Evolutionary conservation across 2,797 vertebrate genomes (phyloP), one percentile per base, ranked within the genome.

Genomic region (Platalea minor): DNA sequence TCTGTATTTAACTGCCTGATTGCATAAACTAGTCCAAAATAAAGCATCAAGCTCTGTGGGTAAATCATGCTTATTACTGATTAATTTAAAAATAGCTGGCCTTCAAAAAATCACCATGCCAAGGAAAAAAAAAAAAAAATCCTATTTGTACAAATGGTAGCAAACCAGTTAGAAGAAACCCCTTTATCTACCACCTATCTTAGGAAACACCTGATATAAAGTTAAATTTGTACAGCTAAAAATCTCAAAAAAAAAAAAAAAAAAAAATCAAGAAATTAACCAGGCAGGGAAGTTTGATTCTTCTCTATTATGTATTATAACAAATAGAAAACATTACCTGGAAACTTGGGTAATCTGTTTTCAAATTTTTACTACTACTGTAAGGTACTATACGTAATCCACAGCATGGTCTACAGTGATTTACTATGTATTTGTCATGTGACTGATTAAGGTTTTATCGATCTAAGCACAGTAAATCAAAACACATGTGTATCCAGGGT

Each of bases 401-500:
- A 45, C 18, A 29, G 33, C 17, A 60, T 4, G 5, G 37, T 78
- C 67, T 60, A 26, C 21, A 39, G 31, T 56, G 43, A 70, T 84
- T 83, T 61, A 31, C 19, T 48, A 17, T 3, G 7, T 15, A 28
- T 25, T 78, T 91, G 41, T 64, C 54, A 37, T 13, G 18, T 35
- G 50, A 43, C 13, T 35, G 46, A 56, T 67, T 29, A 60, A 72
- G 39, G 23, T 48, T 88, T 56, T 43, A 61, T 23, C 0, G 0
- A n/a, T 48, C 57, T 56, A 67, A 65, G 29, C 50, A 86, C 43
- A 88, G 18, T 31, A 90, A 87, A 91, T 18, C 65, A 80, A 84
- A 90, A 81, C 17, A 45, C 6, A 48, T 0, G 0, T 8, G 11
- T 25, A 84, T 10, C 20, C 23, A n/a, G 37, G 19, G 12, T 39